These are phyloP conservation scores for Thaleichthys pacificus DNA, from an alignment of 2,797 vertebrate genomes.

Conservation along the genomic window DNA sequence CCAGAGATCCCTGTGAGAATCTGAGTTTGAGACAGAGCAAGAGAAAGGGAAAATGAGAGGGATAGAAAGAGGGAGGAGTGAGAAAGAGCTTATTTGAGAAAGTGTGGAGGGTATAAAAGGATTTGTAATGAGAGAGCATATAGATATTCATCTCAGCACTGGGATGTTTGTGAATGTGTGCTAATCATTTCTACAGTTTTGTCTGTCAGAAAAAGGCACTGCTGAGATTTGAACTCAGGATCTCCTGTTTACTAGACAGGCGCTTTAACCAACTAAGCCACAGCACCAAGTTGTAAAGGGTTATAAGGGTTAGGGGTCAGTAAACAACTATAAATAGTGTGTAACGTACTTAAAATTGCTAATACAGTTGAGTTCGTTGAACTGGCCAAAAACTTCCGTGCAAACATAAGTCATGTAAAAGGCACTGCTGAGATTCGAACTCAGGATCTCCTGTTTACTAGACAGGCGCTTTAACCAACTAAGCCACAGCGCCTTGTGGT, in stretches of 20 bases:
- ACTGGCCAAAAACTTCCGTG: no score
- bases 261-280: slow-evolving; percentile 16
- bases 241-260: slow-evolving; percentile 10
- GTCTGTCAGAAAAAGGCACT: background rate
- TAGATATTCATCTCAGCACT: background rate
- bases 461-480: background rate
- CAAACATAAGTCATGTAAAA: background rate
- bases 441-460: background rate
- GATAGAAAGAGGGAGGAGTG: background rate
- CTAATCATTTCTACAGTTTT: background rate
- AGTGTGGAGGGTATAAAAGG: background rate
- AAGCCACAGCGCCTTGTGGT: slow-evolving; percentile 2
- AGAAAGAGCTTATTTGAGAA: background rate
- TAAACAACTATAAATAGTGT: no score
- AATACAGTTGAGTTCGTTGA: no score
- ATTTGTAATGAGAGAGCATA: background rate
- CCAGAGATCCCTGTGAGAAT: slow-evolving; percentile 20
- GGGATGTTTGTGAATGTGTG: background rate
- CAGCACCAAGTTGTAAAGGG: background rate
- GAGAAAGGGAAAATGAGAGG: slow-evolving; percentile 1
- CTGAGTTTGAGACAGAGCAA: background rate
- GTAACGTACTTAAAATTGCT: no score
- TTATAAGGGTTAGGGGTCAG: no score
- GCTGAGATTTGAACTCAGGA: slow-evolving; percentile 1
- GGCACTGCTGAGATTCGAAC: slow-evolving; percentile 18